A percentile compares a stretch with the other conserved stretches of the same genome.
These are phyloP conservation scores for Acleris sparsana DNA, from an alignment of 2,888 invertebrate species.

Conservation along the genomic window DNA sequence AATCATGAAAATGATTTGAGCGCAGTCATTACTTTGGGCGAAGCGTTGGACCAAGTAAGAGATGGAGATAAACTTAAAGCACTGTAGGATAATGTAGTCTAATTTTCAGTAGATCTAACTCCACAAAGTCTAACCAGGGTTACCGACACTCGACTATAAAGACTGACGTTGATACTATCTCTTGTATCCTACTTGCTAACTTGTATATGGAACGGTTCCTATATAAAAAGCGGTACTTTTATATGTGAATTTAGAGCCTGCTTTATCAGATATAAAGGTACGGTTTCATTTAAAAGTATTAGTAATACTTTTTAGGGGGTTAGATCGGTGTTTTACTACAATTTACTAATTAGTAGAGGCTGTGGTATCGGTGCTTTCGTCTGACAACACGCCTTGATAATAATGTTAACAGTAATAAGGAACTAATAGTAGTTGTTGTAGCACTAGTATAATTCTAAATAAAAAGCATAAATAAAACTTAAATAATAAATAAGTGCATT, in stretches of 20 bases:
- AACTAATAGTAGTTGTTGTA: constrained; percentile 79
- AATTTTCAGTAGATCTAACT: constrained; percentile 79
- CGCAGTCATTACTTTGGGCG: constrained; percentile 89
- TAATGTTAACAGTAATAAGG: constrained; percentile 45
- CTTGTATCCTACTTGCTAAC: constrained; percentile 1
- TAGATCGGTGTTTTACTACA: constrained; percentile 24
- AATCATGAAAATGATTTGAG: constrained; percentile 88
- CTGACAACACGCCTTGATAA: constrained; percentile 43
- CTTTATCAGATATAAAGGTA: background rate
- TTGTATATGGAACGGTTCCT: background rate
- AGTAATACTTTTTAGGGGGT: background rate
- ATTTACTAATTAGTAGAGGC: constrained; percentile 53
- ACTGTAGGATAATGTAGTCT: constrained; percentile 67
- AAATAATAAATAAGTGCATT: constrained; percentile 18
- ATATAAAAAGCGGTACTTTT: background rate
- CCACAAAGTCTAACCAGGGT: constrained; percentile 60
- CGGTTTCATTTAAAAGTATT: constrained; percentile 10
- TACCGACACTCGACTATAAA: constrained; percentile 12
- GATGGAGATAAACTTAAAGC: constrained; percentile 52
- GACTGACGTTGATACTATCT: constrained; percentile 22
- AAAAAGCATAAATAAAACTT: background rate
- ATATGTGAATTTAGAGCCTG: too few relatives aligned
- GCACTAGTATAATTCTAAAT: constrained; percentile 62
- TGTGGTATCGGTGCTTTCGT: constrained; percentile 55
- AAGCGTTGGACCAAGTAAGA: constrained; percentile 94